Conservation (phyloP, 2,888 invertebrate species). For the Ephialtes manifestator region DNA sequence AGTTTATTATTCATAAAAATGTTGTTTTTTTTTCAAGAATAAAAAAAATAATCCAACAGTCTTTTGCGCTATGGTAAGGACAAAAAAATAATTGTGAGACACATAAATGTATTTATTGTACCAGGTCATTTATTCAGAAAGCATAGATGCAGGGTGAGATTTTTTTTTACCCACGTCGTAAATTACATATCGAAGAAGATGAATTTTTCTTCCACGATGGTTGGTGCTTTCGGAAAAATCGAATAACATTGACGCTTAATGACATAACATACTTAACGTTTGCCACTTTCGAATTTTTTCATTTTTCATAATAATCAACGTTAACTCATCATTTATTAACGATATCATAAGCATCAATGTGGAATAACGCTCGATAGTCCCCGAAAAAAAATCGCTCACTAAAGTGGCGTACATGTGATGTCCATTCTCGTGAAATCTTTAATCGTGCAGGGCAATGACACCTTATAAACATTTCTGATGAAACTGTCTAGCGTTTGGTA, state of each 20-base stretch:
- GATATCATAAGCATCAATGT: neutral
- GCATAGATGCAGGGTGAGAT: neutral
- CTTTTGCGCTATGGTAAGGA: neutral
- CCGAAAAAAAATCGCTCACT: neutral
- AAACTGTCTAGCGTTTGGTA: conserved; percentile 64
- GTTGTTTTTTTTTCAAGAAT: neutral
- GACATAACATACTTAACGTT: neutral
- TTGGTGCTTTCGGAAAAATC: neutral
- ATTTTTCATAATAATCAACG: neutral
- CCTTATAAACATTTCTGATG: conserved; percentile 53
- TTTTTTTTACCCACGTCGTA: neutral
- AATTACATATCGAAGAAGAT: conserved; percentile 3
- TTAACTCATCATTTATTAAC: neutral
- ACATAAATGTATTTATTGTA: conserved; percentile 12
- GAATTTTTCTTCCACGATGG: neutral
- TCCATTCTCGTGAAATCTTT: conserved; percentile 67
- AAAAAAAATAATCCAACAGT: neutral
- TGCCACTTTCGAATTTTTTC: neutral
- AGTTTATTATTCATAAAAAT: neutral
- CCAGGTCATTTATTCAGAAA: conserved; percentile 33
- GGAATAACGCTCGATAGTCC: neutral
- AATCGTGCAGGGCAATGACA: conserved; percentile 72
- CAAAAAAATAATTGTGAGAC: neutral
- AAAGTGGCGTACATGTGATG: conserved; percentile 60
- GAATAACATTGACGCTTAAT: neutral